Conservation (phyloP, 1,140 invertebrate genomes). For the Polypedilum pembai region DNA sequence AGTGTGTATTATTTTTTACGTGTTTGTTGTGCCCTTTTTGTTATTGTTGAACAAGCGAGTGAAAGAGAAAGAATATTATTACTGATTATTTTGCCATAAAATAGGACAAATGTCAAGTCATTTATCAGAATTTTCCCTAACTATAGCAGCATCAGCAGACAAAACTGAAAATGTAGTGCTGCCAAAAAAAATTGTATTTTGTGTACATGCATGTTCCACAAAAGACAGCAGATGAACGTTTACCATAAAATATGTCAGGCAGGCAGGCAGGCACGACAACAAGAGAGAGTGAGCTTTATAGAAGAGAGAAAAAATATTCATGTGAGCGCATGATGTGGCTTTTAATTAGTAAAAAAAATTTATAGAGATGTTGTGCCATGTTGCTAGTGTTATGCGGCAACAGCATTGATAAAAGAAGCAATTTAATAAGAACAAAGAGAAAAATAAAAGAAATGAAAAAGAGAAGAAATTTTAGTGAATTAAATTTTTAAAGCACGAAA, state of each 20-base stretch:
- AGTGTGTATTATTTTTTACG: too few relatives aligned
- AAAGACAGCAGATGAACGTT: not conserved
- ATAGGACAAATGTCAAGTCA: conserved; percentile 17
- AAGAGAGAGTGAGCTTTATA: too few relatives aligned
- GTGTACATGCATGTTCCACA: not conserved
- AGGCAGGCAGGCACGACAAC: too few relatives aligned
- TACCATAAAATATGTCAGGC: conserved; percentile 5
- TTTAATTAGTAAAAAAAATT: not conserved
- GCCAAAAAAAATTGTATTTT: not conserved
- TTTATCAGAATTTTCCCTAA: not conserved
- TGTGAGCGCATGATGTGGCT: conserved; percentile 15
- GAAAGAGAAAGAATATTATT: not conserved
- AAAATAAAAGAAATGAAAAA: too few relatives aligned
- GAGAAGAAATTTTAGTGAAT: too few relatives aligned
- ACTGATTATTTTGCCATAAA: not conserved
- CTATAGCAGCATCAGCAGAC: not conserved
- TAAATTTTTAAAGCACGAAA: too few relatives aligned
- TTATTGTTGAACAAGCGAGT: too few relatives aligned
- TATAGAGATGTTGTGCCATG: conserved; percentile 8
- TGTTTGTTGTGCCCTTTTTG: too few relatives aligned
- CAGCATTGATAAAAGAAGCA: too few relatives aligned
- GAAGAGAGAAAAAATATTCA: not conserved
- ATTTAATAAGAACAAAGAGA: too few relatives aligned
- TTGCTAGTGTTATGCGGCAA: not conserved
- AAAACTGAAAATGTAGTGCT: not conserved